phyloP scores from a whole-genome alignment of 2,113 vertebrate genomes.

The Laterallus jamaicensis region DNA sequence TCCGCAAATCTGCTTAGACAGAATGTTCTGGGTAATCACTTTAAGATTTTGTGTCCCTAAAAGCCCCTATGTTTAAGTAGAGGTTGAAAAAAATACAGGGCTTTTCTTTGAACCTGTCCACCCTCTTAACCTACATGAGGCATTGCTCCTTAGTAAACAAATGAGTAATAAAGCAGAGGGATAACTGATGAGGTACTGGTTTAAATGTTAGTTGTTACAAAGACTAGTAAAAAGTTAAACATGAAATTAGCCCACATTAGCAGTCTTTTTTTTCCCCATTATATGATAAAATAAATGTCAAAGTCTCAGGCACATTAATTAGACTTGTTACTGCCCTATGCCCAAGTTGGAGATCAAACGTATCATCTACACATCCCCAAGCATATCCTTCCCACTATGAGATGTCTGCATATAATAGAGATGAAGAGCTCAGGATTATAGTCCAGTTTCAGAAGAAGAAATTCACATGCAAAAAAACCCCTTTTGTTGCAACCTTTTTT shows the following conservation, averaged over 20 bases:
- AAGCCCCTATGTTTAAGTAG: neutral
- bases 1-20: neutral
- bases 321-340: neutral
- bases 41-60: neutral
- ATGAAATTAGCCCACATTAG: neutral
- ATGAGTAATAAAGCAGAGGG: neutral
- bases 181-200: neutral
- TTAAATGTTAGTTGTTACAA: neutral
- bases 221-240: neutral
- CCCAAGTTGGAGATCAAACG: neutral
- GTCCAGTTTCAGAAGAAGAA: neutral
- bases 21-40: neutral
- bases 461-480: neutral
- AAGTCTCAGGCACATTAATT: neutral
- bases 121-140: neutral
- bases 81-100: neutral
- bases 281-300: neutral
- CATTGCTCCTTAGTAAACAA: neutral
- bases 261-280: neutral
- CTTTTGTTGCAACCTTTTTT: neutral
- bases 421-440: neutral
- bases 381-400: neutral
- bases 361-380: neutral
- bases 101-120: neutral
- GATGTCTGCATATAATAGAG: neutral